phyloP scores from a whole-genome alignment of 1,140 invertebrate species.

The Drosophila carrolli region DNA sequence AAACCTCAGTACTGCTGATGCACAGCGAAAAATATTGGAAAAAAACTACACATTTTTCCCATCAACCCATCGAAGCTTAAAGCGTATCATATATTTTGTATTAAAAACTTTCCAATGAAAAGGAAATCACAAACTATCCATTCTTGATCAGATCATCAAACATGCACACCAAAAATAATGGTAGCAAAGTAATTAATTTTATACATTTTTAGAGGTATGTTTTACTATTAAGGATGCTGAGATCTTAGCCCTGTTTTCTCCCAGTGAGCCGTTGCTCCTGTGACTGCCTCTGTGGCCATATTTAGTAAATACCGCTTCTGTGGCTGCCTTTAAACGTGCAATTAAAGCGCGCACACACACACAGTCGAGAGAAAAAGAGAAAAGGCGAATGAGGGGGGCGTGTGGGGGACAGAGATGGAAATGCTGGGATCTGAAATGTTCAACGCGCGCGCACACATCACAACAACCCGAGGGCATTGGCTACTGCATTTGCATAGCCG shows the following conservation, averaged over 20 bases:
- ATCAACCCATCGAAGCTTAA: no score
- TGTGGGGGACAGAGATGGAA: slow-evolving; percentile 2
- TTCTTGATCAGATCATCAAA: no score
- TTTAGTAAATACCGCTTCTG: slow-evolving; percentile 83
- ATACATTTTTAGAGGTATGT: no score
- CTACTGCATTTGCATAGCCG: slow-evolving; percentile 84
- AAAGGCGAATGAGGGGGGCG: neutral
- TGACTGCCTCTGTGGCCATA: slow-evolving; percentile 61
- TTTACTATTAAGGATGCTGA: neutral
- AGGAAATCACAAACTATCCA: no score
- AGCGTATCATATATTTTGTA: no score
- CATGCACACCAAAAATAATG: no score
- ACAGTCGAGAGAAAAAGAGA: slow-evolving; percentile 15
- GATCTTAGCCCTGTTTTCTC: neutral
- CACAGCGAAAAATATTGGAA: slow-evolving; percentile 7
- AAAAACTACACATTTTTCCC: no score
- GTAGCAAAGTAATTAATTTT: no score
- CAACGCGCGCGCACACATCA: slow-evolving; percentile 75
- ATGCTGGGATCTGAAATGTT: slow-evolving; percentile 30
- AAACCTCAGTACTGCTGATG: neutral
- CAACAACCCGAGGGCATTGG: slow-evolving; percentile 84
- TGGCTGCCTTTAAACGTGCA: slow-evolving; percentile 81
- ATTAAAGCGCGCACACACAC: slow-evolving; percentile 66
- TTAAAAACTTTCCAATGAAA: no score
- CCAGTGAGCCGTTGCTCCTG: slow-evolving; percentile 12